A percentile compares a stretch with the other conserved stretches of the same genome.
phyloP scores from a whole-genome alignment of 2,888 invertebrate genomes.

The Amaurobius ferox region DNA sequence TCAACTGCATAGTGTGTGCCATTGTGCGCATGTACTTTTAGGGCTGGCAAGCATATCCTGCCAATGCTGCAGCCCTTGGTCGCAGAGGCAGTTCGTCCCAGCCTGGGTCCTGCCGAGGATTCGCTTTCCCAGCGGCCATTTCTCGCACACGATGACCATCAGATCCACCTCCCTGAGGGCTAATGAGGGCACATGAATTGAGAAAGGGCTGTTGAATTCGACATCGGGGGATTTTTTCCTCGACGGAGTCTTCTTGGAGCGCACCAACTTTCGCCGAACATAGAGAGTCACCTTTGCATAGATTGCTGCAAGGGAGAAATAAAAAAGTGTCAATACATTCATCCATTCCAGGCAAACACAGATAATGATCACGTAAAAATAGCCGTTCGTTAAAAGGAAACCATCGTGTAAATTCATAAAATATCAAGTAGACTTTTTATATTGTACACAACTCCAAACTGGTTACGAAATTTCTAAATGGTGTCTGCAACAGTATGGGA shows the following conservation, averaged over 20 bases:
- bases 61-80: conserved; percentile 73
- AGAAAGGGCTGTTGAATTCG: conserved; percentile 76
- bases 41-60: conserved; percentile 71
- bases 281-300: conserved; percentile 76
- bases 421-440: too few species aligned
- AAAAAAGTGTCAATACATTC: background rate
- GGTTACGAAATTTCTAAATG: too few species aligned
- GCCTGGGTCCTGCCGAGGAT: conserved; percentile 74
- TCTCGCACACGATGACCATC: conserved; percentile 72
- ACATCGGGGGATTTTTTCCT: conserved; percentile 75
- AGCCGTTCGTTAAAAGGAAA: too few species aligned
- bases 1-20: conserved; percentile 43
- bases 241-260: conserved; percentile 76
- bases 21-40: conserved; percentile 69
- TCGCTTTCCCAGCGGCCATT: conserved; percentile 64
- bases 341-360: too few species aligned
- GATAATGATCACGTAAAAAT: too few species aligned
- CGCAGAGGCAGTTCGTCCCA: conserved; percentile 69
- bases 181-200: conserved; percentile 75
- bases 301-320: conserved; percentile 74
- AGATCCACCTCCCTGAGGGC: conserved; percentile 73
- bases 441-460: too few species aligned
- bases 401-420: too few species aligned
- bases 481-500: too few species aligned
- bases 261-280: conserved; percentile 76